Evolutionary conservation across 2,888 invertebrate species (phyloP).

Genomic region (Ophion slaviceki): DNA sequence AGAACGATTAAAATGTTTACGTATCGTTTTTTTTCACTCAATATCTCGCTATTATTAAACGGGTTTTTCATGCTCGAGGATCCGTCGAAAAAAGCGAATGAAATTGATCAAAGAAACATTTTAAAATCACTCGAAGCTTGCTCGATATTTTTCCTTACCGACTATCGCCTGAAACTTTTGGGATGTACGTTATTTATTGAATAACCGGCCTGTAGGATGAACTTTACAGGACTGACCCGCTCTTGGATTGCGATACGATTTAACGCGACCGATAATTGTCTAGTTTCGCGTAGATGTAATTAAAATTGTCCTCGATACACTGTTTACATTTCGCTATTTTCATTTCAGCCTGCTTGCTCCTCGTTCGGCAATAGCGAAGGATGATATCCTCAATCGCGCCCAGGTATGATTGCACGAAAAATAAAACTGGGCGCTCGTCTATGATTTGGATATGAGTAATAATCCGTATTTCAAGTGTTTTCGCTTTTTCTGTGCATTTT

Average conservation of each 20-base stretch:
- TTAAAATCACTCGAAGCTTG: background rate
- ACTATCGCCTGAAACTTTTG: background rate
- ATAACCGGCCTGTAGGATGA: background rate
- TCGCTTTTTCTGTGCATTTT: background rate
- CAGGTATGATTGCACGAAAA: background rate
- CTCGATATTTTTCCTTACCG: background rate
- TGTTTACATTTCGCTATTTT: background rate
- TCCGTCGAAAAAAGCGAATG: background rate
- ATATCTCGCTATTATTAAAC: background rate
- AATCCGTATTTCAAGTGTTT: background rate
- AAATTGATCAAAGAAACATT: background rate
- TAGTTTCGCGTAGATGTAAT: background rate
- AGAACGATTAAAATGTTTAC: background rate
- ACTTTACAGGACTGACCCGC: background rate
- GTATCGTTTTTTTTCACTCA: background rate
- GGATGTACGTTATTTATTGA: background rate
- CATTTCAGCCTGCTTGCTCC: background rate
- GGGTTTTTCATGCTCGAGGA: background rate
- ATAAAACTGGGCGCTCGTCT: background rate
- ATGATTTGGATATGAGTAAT: background rate
- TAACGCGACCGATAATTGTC: background rate
- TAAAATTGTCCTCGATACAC: background rate
- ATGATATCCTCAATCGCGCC: background rate
- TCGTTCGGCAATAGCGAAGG: background rate
- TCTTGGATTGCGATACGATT: background rate